A percentile compares a stretch with the other conserved stretches of the same genome.
Conservation (phyloP, 1,140 invertebrate genomes). For the Frieseomelitta varia region DNA sequence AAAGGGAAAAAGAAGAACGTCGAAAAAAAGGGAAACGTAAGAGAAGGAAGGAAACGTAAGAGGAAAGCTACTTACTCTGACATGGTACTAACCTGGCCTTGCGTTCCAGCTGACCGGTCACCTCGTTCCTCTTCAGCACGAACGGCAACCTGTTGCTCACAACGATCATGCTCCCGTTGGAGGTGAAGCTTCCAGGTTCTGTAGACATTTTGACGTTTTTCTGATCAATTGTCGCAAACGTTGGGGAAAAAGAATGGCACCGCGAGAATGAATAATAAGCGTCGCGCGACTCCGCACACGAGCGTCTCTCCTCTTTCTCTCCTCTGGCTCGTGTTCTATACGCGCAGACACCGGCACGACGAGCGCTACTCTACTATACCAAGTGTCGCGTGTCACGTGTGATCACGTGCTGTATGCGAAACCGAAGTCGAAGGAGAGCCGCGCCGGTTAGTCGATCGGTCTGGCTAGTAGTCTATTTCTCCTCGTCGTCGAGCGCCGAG, state of each 20-base stretch:
- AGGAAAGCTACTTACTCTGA: neutral
- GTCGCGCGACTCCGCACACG: conserved; percentile 26
- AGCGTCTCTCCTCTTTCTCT: conserved; percentile 24
- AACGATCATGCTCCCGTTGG: conserved; percentile 90
- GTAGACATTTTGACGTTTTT: conserved; percentile 68
- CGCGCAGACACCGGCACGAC: conserved; percentile 18
- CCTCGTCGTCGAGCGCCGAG: conserved; percentile 19
- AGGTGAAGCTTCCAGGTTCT: conserved; percentile 78
- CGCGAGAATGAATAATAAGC: conserved; percentile 16
- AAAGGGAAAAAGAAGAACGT: neutral
- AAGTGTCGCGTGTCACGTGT: conserved; percentile 16
- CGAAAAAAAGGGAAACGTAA: neutral
- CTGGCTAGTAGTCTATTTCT: conserved; percentile 32
- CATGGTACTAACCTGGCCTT: conserved; percentile 89
- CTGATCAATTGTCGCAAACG: conserved; percentile 8
- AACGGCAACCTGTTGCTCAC: conserved; percentile 95
- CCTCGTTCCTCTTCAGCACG: conserved; percentile 89
- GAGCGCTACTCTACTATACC: neutral
- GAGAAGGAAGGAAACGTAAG: neutral
- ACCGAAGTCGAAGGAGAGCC: conserved; percentile 32
- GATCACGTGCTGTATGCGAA: conserved; percentile 12
- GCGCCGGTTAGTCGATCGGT: conserved; percentile 1
- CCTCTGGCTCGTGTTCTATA: conserved; percentile 24
- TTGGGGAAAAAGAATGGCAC: conserved; percentile 9
- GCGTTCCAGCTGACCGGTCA: conserved; percentile 87